phyloP scores from a whole-genome alignment of 2,113 vertebrate genomes.

The Ondatra zibethicus region DNA sequence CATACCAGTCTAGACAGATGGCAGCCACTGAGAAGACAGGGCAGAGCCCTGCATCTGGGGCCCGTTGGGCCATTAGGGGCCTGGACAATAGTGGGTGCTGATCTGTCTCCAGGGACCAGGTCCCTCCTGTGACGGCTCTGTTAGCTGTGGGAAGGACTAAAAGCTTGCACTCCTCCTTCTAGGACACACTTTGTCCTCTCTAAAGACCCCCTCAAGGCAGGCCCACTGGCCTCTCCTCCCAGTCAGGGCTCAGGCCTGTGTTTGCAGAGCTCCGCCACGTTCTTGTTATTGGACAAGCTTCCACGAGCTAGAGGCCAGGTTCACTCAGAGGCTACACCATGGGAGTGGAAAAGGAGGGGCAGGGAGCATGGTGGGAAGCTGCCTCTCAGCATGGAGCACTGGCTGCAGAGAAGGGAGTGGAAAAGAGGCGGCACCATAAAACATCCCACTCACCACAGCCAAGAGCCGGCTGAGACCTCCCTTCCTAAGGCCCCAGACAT shows the following conservation, averaged over 20 bases:
- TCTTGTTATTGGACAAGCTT: conserved; percentile 59
- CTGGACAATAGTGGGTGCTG: background rate
- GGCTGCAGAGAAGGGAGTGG: background rate
- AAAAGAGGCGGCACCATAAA: background rate
- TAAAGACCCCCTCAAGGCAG: background rate
- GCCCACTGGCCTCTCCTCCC: conserved; percentile 37
- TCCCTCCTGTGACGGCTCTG: accelerated
- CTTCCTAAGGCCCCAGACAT: background rate
- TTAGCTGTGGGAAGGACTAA: background rate
- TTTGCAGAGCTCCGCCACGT: background rate
- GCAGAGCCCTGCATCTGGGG: background rate
- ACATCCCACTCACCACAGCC: background rate
- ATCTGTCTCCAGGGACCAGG: background rate
- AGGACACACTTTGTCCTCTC: background rate
- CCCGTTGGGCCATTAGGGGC: background rate
- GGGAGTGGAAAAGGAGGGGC: background rate
- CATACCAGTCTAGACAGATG: background rate
- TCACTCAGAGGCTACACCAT: conserved; percentile 61
- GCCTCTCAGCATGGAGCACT: background rate
- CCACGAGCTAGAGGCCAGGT: conserved; percentile 65
- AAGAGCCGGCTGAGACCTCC: background rate
- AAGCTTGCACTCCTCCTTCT: background rate
- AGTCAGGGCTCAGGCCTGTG: background rate
- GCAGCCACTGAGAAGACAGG: background rate
- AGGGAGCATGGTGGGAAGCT: background rate